Percentiles rank a stretch among this genome's conserved stretches.
Conservation (phyloP, 2,113 vertebrate species). For the Aplodontia rufa region DNA sequence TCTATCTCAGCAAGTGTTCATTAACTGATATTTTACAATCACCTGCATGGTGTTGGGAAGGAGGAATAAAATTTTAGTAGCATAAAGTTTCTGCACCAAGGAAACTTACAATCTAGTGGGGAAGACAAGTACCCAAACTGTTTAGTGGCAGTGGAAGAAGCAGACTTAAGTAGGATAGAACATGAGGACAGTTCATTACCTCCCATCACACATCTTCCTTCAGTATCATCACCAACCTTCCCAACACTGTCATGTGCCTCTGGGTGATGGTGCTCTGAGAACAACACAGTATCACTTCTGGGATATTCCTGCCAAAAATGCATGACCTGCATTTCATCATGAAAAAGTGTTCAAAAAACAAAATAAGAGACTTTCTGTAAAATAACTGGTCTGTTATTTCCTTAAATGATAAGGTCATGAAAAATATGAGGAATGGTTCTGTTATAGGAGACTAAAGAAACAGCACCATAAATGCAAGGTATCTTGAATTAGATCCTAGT, state of each 20-base stretch:
- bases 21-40: background rate
- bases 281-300: background rate
- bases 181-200: background rate
- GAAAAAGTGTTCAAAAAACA: background rate
- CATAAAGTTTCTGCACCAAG: background rate
- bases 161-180: background rate
- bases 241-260: background rate
- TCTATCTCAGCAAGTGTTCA: background rate
- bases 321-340: background rate
- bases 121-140: background rate
- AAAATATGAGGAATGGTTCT: background rate
- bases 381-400: background rate
- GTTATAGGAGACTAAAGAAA: background rate
- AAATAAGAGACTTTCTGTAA: background rate
- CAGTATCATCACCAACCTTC: background rate
- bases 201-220: background rate
- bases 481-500: background rate
- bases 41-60: background rate
- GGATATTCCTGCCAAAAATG: background rate
- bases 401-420: background rate
- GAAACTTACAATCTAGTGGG: background rate
- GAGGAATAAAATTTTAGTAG: background rate
- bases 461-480: background rate
- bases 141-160: background rate
- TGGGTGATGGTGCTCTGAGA: background rate